Percentiles rank a stretch among this genome's conserved stretches.
Evolutionary conservation across 2,888 invertebrate species (phyloP).

Genomic region (Spodoptera picta): DNA sequence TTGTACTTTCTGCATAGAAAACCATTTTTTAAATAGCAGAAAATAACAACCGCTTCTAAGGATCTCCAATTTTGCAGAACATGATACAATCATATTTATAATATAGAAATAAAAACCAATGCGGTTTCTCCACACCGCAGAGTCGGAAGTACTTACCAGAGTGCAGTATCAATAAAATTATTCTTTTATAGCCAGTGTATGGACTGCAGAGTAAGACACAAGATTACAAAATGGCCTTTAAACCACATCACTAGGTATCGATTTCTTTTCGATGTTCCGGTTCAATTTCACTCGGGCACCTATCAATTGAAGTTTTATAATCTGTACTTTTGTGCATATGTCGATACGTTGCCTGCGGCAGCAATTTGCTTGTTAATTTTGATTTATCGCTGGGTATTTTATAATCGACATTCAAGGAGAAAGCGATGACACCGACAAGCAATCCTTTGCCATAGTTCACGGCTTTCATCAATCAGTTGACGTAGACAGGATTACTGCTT

Average conservation of each 20-base stretch:
- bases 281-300: constrained; percentile 72
- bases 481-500: constrained; percentile 51
- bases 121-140: constrained; percentile 45
- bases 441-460: constrained; percentile 74
- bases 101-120: constrained; percentile 41
- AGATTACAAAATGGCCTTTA: constrained; percentile 69
- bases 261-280: constrained; percentile 82
- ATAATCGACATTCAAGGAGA: constrained; percentile 72
- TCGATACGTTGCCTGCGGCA: constrained; percentile 62
- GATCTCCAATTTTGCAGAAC: constrained; percentile 23
- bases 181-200: constrained; percentile 62
- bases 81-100: constrained; percentile 33
- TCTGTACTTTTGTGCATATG: constrained; percentile 61
- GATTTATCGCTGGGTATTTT: constrained; percentile 74
- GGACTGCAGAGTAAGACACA: constrained; percentile 60
- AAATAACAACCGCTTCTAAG: neutral
- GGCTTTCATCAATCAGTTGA: constrained; percentile 66
- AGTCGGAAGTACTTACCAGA: constrained; percentile 44
- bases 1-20: neutral
- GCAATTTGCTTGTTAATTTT: constrained; percentile 71
- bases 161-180: constrained; percentile 58
- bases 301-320: constrained; percentile 69
- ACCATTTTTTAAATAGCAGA: no score
- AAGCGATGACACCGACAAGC: constrained; percentile 67
- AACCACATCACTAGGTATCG: constrained; percentile 68